Percentiles rank a stretch among this genome's conserved stretches.
Conservation (phyloP, 1,140 invertebrate genomes). For the Drosophila watanabei region DNA sequence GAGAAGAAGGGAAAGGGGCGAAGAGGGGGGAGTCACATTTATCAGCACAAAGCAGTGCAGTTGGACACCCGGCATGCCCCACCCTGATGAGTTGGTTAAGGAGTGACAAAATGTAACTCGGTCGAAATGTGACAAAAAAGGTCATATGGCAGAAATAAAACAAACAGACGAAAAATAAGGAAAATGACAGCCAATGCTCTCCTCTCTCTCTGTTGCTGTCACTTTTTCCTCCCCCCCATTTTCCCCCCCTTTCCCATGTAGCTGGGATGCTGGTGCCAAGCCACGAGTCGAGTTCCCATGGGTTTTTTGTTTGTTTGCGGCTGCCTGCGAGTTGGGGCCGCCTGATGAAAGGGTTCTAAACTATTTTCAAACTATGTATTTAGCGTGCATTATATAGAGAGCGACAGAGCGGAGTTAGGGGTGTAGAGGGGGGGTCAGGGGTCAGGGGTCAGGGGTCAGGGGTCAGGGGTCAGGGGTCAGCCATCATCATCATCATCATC, state of each 20-base stretch:
- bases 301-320: conserved; percentile 73
- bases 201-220: conserved; percentile 32
- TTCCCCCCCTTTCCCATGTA: not conserved
- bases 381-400: conserved; percentile 74
- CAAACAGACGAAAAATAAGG: conserved; percentile 64
- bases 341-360: conserved; percentile 81
- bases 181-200: conserved; percentile 67
- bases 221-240: conserved; percentile 11
- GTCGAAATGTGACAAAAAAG: conserved; percentile 61
- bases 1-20: not conserved
- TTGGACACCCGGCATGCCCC: not conserved
- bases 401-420: not conserved
- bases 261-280: conserved; percentile 44
- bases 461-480: not conserved
- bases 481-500: conserved; percentile 41
- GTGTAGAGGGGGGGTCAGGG: not conserved
- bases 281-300: conserved; percentile 78
- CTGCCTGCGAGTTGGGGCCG: conserved; percentile 32
- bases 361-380: conserved; percentile 83
- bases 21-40: conserved; percentile 21
- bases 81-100: conserved; percentile 54
- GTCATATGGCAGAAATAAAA: conserved; percentile 66
- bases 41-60: conserved; percentile 64
- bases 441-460: not conserved
- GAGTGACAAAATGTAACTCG: conserved; percentile 62